Evolutionary conservation across 1,140 invertebrate species (phyloP).

Genomic region (Drosophila ohnishii): DNA sequence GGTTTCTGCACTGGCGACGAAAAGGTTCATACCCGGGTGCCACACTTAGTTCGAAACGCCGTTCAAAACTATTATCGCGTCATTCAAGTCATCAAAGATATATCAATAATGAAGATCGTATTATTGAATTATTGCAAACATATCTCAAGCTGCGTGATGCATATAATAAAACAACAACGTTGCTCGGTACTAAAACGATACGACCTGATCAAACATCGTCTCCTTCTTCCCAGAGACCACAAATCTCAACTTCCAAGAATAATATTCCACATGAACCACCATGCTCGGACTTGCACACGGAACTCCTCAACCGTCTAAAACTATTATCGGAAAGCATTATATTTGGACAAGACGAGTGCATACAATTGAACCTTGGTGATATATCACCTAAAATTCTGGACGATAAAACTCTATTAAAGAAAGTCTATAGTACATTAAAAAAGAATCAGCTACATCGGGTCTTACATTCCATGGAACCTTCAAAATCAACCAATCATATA

Average conservation of each 20-base stretch:
- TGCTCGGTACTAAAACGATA: constrained; percentile 69
- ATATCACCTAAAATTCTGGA: constrained; percentile 58
- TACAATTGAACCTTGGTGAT: constrained; percentile 31
- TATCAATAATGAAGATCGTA: constrained; percentile 49
- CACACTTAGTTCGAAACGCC: constrained; percentile 82
- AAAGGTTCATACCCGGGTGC: constrained; percentile 91
- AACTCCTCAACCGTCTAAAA: constrained; percentile 45
- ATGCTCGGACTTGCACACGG: constrained; percentile 3
- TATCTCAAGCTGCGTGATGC: constrained; percentile 68
- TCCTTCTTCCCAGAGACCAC: constrained; percentile 63
- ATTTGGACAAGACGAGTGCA: not conserved
- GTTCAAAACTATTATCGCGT: constrained; percentile 84
- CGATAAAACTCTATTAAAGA: constrained; percentile 66
- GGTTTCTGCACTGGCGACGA: constrained; percentile 90
- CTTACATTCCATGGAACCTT: constrained; percentile 66
- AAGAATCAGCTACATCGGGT: constrained; percentile 75
- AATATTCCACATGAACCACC: not conserved
- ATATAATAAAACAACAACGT: constrained; percentile 62
- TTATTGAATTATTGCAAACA: constrained; percentile 63
- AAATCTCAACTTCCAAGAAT: constrained; percentile 2
- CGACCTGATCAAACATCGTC: constrained; percentile 73
- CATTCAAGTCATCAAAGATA: constrained; percentile 40
- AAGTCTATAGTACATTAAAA: constrained; percentile 72
- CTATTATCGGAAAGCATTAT: constrained; percentile 20
- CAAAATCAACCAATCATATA: constrained; percentile 8